These are phyloP conservation scores for Cerceris rybyensis DNA, from an alignment of 2,888 invertebrate species.

Conservation along the genomic window DNA sequence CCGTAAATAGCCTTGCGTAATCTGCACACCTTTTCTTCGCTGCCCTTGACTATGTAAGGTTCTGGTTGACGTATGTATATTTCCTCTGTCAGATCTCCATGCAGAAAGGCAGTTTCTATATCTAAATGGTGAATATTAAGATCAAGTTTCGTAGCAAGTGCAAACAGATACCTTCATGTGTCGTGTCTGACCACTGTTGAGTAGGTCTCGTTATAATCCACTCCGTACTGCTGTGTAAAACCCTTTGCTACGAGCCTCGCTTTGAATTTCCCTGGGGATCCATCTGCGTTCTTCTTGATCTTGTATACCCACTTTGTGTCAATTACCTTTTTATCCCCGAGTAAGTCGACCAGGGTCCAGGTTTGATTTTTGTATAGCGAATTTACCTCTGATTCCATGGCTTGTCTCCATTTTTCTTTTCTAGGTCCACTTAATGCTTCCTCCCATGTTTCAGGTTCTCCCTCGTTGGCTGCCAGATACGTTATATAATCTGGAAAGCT, in stretches of 20 bases:
- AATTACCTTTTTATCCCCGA: conserved; percentile 42
- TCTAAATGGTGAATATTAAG: background rate
- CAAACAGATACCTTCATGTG: background rate
- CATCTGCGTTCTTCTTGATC: conserved; percentile 38
- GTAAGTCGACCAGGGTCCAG: conserved; percentile 45
- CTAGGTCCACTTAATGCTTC: conserved; percentile 45
- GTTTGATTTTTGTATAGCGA: conserved; percentile 46
- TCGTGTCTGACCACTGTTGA: background rate
- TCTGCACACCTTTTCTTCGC: conserved; percentile 53
- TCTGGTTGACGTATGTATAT: background rate
- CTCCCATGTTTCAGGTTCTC: conserved; percentile 23
- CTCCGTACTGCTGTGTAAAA: background rate
- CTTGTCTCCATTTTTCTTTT: conserved; percentile 44
- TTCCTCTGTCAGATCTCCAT: background rate
- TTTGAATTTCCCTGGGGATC: conserved; percentile 45
- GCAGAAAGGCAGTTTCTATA: background rate
- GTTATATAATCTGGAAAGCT: conserved; percentile 17
- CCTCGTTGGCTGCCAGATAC: conserved; percentile 2
- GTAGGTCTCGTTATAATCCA: conserved; percentile 3
- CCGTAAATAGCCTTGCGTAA: conserved; percentile 43
- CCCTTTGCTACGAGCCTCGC: conserved; percentile 39
- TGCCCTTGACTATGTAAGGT: conserved; percentile 15
- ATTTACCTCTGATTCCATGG: conserved; percentile 52
- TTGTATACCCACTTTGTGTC: conserved; percentile 52
- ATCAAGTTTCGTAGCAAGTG: background rate